These are phyloP conservation scores for Babyrousa celebensis DNA, from an alignment of 2,797 vertebrate species.

Conservation along the genomic window DNA sequence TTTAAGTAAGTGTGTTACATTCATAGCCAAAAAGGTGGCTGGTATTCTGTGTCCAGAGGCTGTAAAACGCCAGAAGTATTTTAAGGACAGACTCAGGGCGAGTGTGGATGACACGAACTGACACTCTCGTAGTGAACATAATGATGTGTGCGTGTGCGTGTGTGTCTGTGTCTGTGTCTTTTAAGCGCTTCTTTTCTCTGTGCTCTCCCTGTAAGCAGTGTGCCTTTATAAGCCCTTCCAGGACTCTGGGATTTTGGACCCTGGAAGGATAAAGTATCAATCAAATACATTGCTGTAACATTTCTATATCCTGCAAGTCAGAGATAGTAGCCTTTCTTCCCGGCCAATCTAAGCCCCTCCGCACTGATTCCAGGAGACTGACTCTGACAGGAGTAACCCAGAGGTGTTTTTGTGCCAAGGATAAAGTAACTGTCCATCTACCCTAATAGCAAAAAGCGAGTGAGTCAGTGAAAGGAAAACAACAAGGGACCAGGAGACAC, in stretches of 20 bases:
- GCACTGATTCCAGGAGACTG: background rate
- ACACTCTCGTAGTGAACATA: background rate
- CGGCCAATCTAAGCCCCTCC: constrained; percentile 1
- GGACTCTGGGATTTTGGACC: constrained; percentile 9
- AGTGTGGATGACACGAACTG: background rate
- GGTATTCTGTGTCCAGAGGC: background rate
- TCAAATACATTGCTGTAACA: background rate
- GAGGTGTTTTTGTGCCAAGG: constrained; percentile 30
- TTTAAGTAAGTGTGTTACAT: constrained; percentile 3
- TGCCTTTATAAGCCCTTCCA: constrained; percentile 24
- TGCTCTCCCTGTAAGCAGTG: background rate
- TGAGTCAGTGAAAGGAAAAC: background rate
- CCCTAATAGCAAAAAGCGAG: background rate
- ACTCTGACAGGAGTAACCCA: constrained; percentile 27
- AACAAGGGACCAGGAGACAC: background rate
- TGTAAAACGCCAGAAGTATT: background rate
- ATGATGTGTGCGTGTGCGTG: fast-evolving
- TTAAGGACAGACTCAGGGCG: background rate
- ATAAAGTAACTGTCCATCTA: constrained; percentile 62
- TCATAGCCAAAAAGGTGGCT: background rate
- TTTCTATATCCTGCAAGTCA: constrained; percentile 63
- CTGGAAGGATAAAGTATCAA: constrained; percentile 62
- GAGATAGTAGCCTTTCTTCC: constrained; percentile 63
- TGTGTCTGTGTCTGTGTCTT: background rate
- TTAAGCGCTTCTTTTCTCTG: background rate